Evolutionary conservation across 2,888 invertebrate species (phyloP).

Genomic region (Pseudococcus viburni): DNA sequence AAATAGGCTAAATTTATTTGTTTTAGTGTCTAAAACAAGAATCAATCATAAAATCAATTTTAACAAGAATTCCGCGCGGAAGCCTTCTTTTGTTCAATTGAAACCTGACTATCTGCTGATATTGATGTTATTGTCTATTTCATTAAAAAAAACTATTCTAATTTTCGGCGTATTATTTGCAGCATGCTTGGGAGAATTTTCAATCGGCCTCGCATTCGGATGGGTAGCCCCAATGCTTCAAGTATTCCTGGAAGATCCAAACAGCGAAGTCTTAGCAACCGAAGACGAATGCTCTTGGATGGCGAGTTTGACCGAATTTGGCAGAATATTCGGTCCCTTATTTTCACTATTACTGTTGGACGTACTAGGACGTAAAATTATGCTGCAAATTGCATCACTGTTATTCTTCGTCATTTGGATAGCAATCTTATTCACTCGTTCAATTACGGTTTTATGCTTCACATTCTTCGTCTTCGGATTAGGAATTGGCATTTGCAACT

Average conservation of each 20-base stretch:
- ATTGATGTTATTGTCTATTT: too few species aligned
- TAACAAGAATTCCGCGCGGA: too few species aligned
- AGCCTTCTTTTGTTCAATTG: too few species aligned
- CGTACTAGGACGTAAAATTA: slow-evolving; percentile 7
- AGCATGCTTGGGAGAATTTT: not conserved
- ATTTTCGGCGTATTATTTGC: not conserved
- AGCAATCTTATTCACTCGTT: not conserved
- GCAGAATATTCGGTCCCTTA: slow-evolving; percentile 4
- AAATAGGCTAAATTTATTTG: too few species aligned
- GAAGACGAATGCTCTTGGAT: slow-evolving; percentile 57
- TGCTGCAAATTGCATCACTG: not conserved
- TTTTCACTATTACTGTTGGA: not conserved
- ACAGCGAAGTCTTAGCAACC: not conserved
- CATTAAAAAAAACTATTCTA: too few species aligned
- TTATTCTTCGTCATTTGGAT: slow-evolving; percentile 17
- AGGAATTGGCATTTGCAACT: slow-evolving; percentile 68
- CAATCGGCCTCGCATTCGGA: slow-evolving; percentile 18
- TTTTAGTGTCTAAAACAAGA: too few species aligned
- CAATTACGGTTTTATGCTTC: slow-evolving; percentile 63
- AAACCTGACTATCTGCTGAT: too few species aligned
- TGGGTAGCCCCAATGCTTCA: slow-evolving; percentile 6
- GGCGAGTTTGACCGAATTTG: slow-evolving; percentile 14
- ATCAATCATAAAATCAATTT: too few species aligned
- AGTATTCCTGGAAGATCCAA: slow-evolving; percentile 22
- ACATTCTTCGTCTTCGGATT: slow-evolving; percentile 68